Conservation (phyloP, 2,797 vertebrate species). For the Chelonia mydas region DNA sequence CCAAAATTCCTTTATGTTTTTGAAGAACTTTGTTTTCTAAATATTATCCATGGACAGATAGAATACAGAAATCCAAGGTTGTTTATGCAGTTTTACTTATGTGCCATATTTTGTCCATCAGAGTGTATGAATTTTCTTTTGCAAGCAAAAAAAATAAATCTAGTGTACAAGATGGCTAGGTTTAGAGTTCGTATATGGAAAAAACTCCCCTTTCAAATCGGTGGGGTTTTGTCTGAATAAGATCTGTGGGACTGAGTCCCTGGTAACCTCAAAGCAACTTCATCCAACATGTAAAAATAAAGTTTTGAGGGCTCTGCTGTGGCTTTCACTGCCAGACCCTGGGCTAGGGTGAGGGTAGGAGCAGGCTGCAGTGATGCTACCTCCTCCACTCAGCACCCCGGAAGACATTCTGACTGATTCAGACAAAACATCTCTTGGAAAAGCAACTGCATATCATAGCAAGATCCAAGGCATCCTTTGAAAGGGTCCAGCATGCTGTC, state of each 20-base stretch:
- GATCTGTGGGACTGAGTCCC: not conserved
- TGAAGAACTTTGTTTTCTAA: slow-evolving; percentile 76
- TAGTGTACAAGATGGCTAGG: not conserved
- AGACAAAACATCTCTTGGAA: not conserved
- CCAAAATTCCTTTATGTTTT: slow-evolving; percentile 78
- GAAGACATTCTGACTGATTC: not conserved
- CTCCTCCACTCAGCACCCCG: not conserved
- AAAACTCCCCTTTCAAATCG: not conserved
- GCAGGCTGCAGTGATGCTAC: not conserved
- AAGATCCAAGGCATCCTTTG: not conserved
- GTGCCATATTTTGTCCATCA: slow-evolving; percentile 49
- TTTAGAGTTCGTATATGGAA: not conserved
- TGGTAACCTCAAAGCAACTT: slow-evolving; percentile 6
- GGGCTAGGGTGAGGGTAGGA: not conserved
- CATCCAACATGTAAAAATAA: not conserved
- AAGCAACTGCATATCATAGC: fast-evolving
- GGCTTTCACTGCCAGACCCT: slow-evolving; percentile 32
- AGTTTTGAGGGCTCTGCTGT: not conserved
- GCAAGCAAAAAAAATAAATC: slow-evolving; percentile 60
- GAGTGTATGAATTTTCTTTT: slow-evolving; percentile 67
- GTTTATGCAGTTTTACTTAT: slow-evolving; percentile 71
- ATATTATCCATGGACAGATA: slow-evolving; percentile 67
- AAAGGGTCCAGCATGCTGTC: fast-evolving
- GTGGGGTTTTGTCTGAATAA: slow-evolving; percentile 18
- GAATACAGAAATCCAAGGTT: slow-evolving; percentile 53